Evolutionary conservation across 2,113 vertebrate species (phyloP).

Genomic region (Percina caprodes): DNA sequence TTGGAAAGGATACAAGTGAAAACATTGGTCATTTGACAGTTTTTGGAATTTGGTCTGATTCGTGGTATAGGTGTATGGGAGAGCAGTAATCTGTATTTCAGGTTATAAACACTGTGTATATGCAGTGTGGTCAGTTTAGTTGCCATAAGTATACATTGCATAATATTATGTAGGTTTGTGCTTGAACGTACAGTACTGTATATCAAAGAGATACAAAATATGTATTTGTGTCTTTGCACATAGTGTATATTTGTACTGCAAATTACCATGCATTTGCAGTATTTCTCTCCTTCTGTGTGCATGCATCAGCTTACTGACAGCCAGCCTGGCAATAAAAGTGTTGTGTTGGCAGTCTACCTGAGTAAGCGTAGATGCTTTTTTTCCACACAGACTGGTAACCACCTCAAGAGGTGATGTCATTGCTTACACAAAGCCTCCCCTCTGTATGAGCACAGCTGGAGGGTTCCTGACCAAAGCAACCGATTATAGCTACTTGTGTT

Average conservation of each 20-base stretch:
- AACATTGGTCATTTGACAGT: slow-evolving; percentile 41
- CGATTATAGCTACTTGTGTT: slow-evolving; percentile 64
- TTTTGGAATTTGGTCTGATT: slow-evolving; percentile 33
- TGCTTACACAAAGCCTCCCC: slow-evolving; percentile 55
- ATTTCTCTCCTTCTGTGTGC: slow-evolving; percentile 44
- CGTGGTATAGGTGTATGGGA: slow-evolving; percentile 10
- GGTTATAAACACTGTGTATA: slow-evolving; percentile 11
- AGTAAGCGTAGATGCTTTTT: slow-evolving; percentile 75
- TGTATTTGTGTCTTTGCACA: background rate
- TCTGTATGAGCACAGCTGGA: slow-evolving; percentile 68
- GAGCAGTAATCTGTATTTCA: slow-evolving; percentile 26
- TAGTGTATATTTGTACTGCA: slow-evolving; percentile 21
- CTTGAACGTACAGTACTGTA: background rate
- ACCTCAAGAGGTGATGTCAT: slow-evolving; percentile 79
- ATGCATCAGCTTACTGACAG: slow-evolving; percentile 39
- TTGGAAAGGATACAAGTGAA: slow-evolving; percentile 35
- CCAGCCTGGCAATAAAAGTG: slow-evolving; percentile 57
- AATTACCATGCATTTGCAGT: slow-evolving; percentile 33
- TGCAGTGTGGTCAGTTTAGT: slow-evolving; percentile 20
- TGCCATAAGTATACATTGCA: background rate
- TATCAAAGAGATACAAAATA: slow-evolving; percentile 7
- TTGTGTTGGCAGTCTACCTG: slow-evolving; percentile 71
- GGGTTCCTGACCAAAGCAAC: slow-evolving; percentile 47
- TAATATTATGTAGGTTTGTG: background rate
- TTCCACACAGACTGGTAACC: slow-evolving; percentile 62